Evolutionary conservation across 2,113 vertebrate genomes (phyloP).

Genomic region (Sakesphorus luctuosus): DNA sequence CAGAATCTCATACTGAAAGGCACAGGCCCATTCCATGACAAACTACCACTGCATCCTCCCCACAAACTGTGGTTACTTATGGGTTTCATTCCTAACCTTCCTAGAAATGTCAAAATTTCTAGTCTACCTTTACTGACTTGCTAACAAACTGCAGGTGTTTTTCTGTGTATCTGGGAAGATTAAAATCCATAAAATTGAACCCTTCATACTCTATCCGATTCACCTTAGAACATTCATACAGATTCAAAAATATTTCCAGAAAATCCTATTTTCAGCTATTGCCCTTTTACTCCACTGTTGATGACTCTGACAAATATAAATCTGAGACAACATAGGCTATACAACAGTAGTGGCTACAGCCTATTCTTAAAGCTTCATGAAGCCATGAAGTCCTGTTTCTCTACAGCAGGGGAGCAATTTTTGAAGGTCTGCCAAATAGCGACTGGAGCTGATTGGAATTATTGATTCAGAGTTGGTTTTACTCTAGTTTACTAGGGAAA

Average conservation of each 20-base stretch:
- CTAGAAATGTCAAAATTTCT: not conserved
- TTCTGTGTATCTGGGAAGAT: not conserved
- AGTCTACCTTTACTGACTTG: not conserved
- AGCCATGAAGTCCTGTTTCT: not conserved
- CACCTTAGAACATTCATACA: not conserved
- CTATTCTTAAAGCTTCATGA: not conserved
- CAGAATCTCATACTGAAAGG: not conserved
- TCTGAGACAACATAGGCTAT: not conserved
- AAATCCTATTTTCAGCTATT: not conserved
- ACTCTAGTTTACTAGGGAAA: constrained; percentile 1
- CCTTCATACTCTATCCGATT: not conserved
- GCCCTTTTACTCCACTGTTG: not conserved
- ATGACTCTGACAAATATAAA: not conserved
- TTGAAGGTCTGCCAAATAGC: constrained; percentile 18
- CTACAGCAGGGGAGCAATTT: not conserved
- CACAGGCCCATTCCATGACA: not conserved
- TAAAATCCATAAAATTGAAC: not conserved
- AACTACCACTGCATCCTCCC: not conserved
- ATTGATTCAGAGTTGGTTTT: constrained; percentile 47
- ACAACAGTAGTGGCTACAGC: not conserved
- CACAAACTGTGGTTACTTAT: not conserved
- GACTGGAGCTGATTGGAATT: constrained; percentile 47
- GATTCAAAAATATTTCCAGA: not conserved
- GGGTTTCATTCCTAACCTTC: not conserved
- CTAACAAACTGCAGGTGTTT: not conserved